Base-by-base conservation (phyloP, 2,888 invertebrate genomes). In the Criorhina ranunculi region DNA sequence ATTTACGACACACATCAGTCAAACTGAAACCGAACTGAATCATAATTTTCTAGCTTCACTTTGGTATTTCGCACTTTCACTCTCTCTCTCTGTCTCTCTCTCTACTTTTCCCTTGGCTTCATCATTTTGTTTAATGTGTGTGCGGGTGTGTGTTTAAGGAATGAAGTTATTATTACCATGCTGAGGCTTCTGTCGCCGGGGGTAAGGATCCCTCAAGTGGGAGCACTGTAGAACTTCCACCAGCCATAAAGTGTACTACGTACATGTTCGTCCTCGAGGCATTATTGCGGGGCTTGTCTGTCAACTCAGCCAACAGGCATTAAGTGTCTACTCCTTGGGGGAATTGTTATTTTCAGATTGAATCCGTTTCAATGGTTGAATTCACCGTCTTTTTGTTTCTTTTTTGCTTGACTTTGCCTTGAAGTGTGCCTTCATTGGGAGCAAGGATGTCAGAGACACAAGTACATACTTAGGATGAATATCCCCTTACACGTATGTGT, bases 291-390 rank as follows among this genome's bases (percentile, higher is more conserved):
- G 31, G n/a, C 40, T 29, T 31, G 69, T 64, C 79, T 83, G 79
- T 83, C 83, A 83, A 83, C 69, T 75, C 60, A 83, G 73, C 73
- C 73, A 51, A 69, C 69, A 83, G 73, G 78, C 83, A 73, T 69
- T 73, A 73, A 83, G 78, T 83, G 78, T 55, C 72, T 72, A 24
- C 60, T 60, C 35, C 66, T 70, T 78, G 24, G 62, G 62, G 72
- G 73, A 73, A 73, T 78, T 78, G 42, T 78, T 60, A 83, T 73
- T 83, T 60, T 72, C 67, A 69, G 67, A 78, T 83, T 83, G 72
- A 67, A 62, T 70, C 46, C 60, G 37, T 66, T 66, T 57, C 64
- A 66, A 53, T 66, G 66, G 15, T 19, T 64, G 49, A 11, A 33
- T 42, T 55, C 35, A 9, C 12, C 19, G 12, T 12, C 0, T 9